A percentile compares a stretch with the other conserved stretches of the same genome.
Evolutionary conservation across 53 echinoderm and acorn worm genomes (phyloP).

Genomic region (Arbacia lixula): DNA sequence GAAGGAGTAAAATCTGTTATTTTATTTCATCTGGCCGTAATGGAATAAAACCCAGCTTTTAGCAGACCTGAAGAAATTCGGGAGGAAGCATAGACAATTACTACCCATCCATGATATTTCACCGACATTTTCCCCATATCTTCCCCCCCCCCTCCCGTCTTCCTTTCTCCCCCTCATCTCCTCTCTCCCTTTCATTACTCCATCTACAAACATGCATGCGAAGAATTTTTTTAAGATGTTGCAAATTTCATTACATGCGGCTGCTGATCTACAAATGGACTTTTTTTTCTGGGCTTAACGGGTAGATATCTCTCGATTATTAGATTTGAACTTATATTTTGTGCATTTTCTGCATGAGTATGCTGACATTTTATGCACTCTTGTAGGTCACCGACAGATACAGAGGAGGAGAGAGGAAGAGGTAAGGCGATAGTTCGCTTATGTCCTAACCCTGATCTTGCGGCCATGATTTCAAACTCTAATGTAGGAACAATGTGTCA

Average conservation of each 20-base stretch:
- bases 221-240: conserved; percentile 53
- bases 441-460: too few species aligned
- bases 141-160: not conserved
- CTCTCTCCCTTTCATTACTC: conserved; percentile 12
- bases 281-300: conserved; percentile 56
- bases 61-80: conserved; percentile 41
- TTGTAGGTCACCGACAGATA: conserved; percentile 21
- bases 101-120: conserved; percentile 25
- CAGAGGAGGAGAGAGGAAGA: too few species aligned
- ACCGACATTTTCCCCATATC: not conserved
- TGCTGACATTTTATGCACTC: conserved; percentile 33
- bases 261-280: conserved; percentile 56
- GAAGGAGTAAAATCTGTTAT: conserved; percentile 59
- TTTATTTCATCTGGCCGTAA: conserved; percentile 54
- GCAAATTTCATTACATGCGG: conserved; percentile 50
- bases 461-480: too few species aligned
- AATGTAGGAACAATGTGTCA: too few species aligned
- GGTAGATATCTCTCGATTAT: conserved; percentile 43
- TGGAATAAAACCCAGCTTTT: conserved; percentile 59
- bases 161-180: conserved; percentile 8
- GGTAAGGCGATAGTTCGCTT: too few species aligned
- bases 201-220: conserved; percentile 38
- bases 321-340: conserved; percentile 60
- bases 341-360: conserved; percentile 58
- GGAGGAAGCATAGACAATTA: conserved; percentile 33